Conservation (phyloP, 1,140 invertebrate species). For the Propsilocerus akamusi region DNA sequence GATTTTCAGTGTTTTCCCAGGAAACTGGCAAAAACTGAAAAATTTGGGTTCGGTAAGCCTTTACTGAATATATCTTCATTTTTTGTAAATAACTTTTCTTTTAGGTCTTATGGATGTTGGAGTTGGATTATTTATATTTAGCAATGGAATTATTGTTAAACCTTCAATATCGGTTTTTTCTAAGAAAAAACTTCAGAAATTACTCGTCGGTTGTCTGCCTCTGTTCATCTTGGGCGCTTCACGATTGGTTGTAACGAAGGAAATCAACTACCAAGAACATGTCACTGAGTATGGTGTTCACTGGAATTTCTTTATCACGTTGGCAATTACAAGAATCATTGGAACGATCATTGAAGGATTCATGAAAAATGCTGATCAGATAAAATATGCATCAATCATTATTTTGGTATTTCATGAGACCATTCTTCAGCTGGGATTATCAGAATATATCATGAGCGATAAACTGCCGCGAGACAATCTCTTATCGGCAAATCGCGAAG, state of each 20-base stretch:
- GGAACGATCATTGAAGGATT: slow-evolving; percentile 35
- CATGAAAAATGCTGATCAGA: slow-evolving; percentile 24
- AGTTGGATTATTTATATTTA: slow-evolving; percentile 75
- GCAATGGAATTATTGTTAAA: slow-evolving; percentile 62
- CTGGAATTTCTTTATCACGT: slow-evolving; percentile 94
- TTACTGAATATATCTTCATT: not conserved
- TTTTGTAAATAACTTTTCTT: not conserved
- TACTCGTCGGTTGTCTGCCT: slow-evolving; percentile 26
- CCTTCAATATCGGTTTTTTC: slow-evolving; percentile 20
- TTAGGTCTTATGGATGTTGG: slow-evolving; percentile 74
- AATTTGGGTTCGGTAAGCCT: slow-evolving; percentile 53
- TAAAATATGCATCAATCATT: slow-evolving; percentile 27
- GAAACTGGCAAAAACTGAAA: slow-evolving; percentile 69
- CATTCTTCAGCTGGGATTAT: slow-evolving; percentile 37
- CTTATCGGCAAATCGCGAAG: slow-evolving; percentile 74
- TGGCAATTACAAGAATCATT: slow-evolving; percentile 64
- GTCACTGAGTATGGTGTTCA: slow-evolving; percentile 85
- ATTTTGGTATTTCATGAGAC: slow-evolving; percentile 50
- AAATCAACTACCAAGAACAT: slow-evolving; percentile 66
- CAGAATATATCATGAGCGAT: slow-evolving; percentile 49
- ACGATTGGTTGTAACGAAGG: slow-evolving; percentile 41
- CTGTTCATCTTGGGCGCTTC: slow-evolving; percentile 50
- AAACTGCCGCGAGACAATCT: slow-evolving; percentile 34
- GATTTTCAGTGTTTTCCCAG: slow-evolving; percentile 79
- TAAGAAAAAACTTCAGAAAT: slow-evolving; percentile 13